These are phyloP conservation scores for Sebastes iracundus DNA, from an alignment of 2,797 vertebrate species.

Conservation along the genomic window DNA sequence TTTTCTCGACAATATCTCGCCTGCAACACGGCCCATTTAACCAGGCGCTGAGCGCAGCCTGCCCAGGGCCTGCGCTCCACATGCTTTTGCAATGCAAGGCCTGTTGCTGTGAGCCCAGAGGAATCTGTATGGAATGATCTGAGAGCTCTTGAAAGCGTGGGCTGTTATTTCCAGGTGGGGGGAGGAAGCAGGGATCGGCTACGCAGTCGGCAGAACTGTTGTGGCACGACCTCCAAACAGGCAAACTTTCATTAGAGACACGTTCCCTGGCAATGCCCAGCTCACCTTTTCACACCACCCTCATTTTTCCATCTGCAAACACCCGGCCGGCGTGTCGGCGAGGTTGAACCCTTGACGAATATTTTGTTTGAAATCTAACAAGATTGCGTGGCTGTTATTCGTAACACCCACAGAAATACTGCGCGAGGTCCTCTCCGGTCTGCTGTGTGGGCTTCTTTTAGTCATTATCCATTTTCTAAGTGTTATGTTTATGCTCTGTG, in stretches of 20 bases:
- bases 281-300: slow-evolving; percentile 36
- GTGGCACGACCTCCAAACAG: slow-evolving; percentile 30
- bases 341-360: slow-evolving; percentile 15
- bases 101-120: slow-evolving; percentile 22
- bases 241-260: slow-evolving; percentile 36
- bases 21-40: slow-evolving; percentile 54
- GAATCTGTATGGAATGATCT: slow-evolving; percentile 32
- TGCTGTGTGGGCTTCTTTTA: slow-evolving; percentile 44
- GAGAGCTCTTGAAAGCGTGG: slow-evolving; percentile 46
- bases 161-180: slow-evolving; percentile 20
- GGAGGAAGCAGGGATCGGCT: neutral
- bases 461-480: slow-evolving; percentile 49
- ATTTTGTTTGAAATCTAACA: slow-evolving; percentile 36
- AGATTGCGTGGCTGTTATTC: slow-evolving; percentile 5
- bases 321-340: neutral
- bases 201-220: slow-evolving; percentile 27
- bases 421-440: slow-evolving; percentile 8
- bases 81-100: slow-evolving; percentile 39
- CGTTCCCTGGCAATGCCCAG: neutral
- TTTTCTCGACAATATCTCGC: slow-evolving; percentile 36
- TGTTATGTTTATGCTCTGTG: slow-evolving; percentile 38
- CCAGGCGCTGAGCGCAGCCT: slow-evolving; percentile 13
- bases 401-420: slow-evolving; percentile 31
- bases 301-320: slow-evolving; percentile 11
- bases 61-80: slow-evolving; percentile 12